Conservation (phyloP, 2,888 invertebrate genomes). For the Plemyria rubiginata region DNA sequence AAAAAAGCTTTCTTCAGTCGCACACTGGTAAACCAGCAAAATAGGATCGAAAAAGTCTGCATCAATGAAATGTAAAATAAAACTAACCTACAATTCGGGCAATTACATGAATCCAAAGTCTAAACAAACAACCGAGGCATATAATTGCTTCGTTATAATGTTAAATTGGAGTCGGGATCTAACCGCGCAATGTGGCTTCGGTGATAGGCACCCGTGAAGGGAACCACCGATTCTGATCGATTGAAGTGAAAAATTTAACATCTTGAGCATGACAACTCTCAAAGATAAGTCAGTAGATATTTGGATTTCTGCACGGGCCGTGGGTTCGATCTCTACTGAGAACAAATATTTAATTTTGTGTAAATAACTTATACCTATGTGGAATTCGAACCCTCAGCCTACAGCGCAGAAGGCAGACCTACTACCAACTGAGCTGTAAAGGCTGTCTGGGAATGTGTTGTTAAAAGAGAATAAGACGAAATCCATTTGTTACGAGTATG, state of each 20-base stretch:
- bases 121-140: constrained; percentile 38
- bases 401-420: too few relatives aligned
- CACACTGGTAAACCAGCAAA: too few relatives aligned
- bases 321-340: neutral
- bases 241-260: constrained; percentile 1
- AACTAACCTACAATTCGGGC: constrained; percentile 22
- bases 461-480: neutral
- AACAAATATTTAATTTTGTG: too few relatives aligned
- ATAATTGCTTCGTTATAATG: constrained; percentile 45
- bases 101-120: constrained; percentile 32
- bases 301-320: too few relatives aligned
- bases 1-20: too few relatives aligned
- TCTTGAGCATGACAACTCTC: too few relatives aligned
- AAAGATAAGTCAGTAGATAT: too few relatives aligned
- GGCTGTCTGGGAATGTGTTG: neutral
- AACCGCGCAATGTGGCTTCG: constrained; percentile 30
- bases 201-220: constrained; percentile 17
- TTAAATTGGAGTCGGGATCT: constrained; percentile 39
- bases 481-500: constrained; percentile 6
- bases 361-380: too few relatives aligned
- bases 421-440: too few relatives aligned
- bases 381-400: too few relatives aligned
- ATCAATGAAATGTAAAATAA: constrained; percentile 13
- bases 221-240: constrained; percentile 14
- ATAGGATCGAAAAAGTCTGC: too few relatives aligned